Base-by-base conservation (phyloP, 92 coral and sea anemone species). In the Heteractis magnifica region DNA sequence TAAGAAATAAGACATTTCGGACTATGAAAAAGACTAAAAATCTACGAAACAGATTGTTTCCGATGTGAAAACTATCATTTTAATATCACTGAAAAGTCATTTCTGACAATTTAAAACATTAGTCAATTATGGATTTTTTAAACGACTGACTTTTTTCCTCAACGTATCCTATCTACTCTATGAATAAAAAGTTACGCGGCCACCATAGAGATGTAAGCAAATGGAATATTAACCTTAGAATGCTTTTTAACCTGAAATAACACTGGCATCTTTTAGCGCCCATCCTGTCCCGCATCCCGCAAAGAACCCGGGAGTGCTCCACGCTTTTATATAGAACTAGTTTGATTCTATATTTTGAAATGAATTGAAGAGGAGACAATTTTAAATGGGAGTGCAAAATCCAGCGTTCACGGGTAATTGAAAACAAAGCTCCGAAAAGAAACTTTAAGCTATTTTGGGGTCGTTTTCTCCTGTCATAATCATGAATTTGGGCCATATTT, bases 181-280 rank as follows among this genome's bases (percentile, higher is more conserved):
- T 68, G 49, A 68, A 48, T 21, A 20, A 68, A 9, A 26, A 6
- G 14, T 68, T 26, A 21, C 20, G 26, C 16, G 73, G 73, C 23
- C 73, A 68, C 48, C 73, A 48, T 41, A 62, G 70, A 62, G 10
- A 8, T 62, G 2, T 68, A 41, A 13, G 73, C 10, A 68, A 68
- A 68, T 26, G 49, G 49, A 2, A 26, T 26, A 68, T 68, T 68
- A 68, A 68, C 73, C 73, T 68, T 68, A 23, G 23, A 23, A 20
- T 68, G 49, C 49, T 26, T 68, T 68, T 68, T 20, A 23, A 68
- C 73, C 73, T 68, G 73, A 68, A 68, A 68, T 20, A 68, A 68
- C 26, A 68, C 34, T 23, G 49, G 14, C 73, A 26, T 68, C 49
- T 68, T 41, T 68, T 68, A 68, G 10, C 73, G 48, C 73, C 49